phyloP scores from a whole-genome alignment of 2,888 invertebrate genomes.

The Hypolimnas misippus region DNA sequence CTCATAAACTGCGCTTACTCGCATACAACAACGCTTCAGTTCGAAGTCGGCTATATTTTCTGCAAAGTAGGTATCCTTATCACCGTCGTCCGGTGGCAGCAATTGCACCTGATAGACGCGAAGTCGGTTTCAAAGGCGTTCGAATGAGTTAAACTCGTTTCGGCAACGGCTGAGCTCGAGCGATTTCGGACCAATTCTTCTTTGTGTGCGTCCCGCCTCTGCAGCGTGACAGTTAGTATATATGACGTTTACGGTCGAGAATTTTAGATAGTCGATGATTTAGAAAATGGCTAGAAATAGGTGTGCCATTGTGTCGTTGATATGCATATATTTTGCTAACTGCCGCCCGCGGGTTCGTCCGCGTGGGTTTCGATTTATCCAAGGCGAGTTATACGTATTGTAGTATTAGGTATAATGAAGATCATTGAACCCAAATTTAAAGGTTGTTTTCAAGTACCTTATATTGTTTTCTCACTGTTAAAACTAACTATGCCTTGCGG shows the following conservation, averaged over 20 bases:
- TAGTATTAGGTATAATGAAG: too few species aligned
- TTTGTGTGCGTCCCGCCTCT: conserved; percentile 4
- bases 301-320: conserved; percentile 1
- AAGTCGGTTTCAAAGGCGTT: conserved; percentile 7
- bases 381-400: too few species aligned
- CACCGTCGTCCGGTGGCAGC: conserved; percentile 15
- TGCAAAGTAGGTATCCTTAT: conserved; percentile 7
- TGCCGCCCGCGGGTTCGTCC: too few species aligned
- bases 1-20: too few species aligned
- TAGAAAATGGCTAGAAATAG: background rate
- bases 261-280: background rate
- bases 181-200: conserved; percentile 4
- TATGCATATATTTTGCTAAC: too few species aligned
- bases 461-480: too few species aligned
- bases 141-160: conserved; percentile 10
- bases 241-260: background rate
- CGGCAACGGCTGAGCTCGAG: background rate
- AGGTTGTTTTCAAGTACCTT: too few species aligned
- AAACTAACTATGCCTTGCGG: too few species aligned
- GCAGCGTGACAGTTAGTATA: background rate
- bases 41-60: background rate
- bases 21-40: too few species aligned
- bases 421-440: too few species aligned
- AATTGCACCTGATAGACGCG: conserved; percentile 17
- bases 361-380: too few species aligned